Base-by-base conservation (phyloP, 2,888 invertebrate species). In the Synanthedon vespiformis region DNA sequence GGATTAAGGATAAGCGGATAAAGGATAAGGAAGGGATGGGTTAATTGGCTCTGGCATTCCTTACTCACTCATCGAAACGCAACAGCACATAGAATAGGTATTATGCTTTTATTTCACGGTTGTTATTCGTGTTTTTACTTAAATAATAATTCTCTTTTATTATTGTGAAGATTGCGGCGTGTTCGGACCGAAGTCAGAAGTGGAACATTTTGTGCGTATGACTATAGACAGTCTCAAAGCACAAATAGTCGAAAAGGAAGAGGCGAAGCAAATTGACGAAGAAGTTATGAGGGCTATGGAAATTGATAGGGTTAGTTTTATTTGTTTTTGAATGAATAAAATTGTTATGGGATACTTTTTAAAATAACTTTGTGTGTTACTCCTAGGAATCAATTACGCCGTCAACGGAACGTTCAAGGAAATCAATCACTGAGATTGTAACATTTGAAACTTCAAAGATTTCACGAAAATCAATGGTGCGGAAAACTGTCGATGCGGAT, bases 131-230 rank as follows among this genome's bases (percentile, higher is more conserved):
- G 10, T 34, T 34, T 34, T 6, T 34, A 34, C 34, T 34, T 6
- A 6, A 34, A 34, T 34, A 34, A 34, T 34, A 34, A n/a, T 34
- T 34, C 34, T 34, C 44, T 13, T 44, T 13, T 44, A 44, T 44
- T 44, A n/a, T 44, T 14, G n/a, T 44, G 1, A 54, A 82, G 84
- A 80, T 48, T 80, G 82, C 47, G 84, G 84, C 2, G 63, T 85
- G 1, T 53, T 58, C 6, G 61, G 67, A 1, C 63, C 74, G 0
- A 53, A 58, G 0, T 69, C 71, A 3, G 77, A 81, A n/a, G 41
- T 85, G 50, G 56, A 66, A 40, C 61, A 64, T 11, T 60, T 81
- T 8, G 70, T 80, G 0, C 52, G 55, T 2, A 51, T 73, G 13
- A 72, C 80, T 0, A 57, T 78, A 41, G 72, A 76, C 0, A 73